Evolutionary conservation across 2,888 invertebrate genomes (phyloP).

Genomic region (Prosapia bicincta): DNA sequence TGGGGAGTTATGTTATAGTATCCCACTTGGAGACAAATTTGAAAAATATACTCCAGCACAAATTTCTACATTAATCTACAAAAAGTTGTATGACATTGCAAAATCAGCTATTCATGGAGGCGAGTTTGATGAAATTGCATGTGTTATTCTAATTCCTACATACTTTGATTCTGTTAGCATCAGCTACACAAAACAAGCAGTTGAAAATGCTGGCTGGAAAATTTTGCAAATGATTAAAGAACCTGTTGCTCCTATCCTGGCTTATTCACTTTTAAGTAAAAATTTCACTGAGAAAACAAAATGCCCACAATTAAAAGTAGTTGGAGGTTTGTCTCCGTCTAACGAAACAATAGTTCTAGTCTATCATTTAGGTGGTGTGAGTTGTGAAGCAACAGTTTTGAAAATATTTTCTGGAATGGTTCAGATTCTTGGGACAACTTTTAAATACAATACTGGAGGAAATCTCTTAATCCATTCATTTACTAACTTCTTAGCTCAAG

Average conservation of each 20-base stretch:
- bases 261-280: conserved; percentile 52
- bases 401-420: background rate
- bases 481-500: background rate
- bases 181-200: conserved; percentile 58
- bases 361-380: background rate
- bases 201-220: conserved; percentile 69
- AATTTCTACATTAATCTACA: background rate
- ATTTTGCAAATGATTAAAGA: conserved; percentile 71
- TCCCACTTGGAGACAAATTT: background rate
- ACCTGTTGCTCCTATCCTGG: conserved; percentile 69
- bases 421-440: background rate
- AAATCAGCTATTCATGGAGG: conserved; percentile 59
- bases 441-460: background rate
- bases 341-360: background rate
- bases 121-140: conserved; percentile 52
- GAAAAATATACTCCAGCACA: background rate
- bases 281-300: background rate
- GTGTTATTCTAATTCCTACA: conserved; percentile 68
- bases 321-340: background rate
- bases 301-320: background rate
- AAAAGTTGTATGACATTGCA: conserved; percentile 48
- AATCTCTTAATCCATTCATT: background rate
- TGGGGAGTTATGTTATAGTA: background rate
- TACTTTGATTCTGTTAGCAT: conserved; percentile 59
- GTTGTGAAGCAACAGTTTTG: background rate